Conservation (phyloP, 2,888 invertebrate genomes). For the Tetragonisca angustula region DNA sequence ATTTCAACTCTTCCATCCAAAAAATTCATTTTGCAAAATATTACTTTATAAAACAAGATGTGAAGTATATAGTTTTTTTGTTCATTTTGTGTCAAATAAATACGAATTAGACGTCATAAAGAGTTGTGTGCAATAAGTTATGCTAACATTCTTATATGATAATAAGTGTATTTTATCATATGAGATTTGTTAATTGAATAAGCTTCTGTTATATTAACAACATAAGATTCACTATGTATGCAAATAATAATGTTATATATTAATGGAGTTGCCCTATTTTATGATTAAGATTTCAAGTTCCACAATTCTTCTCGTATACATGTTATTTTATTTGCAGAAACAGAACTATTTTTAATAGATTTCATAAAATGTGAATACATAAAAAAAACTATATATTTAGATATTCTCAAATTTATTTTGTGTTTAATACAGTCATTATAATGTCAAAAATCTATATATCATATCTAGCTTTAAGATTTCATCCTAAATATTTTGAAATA, state of each 20-base stretch:
- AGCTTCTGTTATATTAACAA: constrained; percentile 58
- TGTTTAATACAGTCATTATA: constrained; percentile 55
- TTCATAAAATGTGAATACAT: constrained; percentile 63
- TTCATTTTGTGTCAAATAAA: constrained; percentile 39
- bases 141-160: constrained; percentile 39
- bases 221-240: constrained; percentile 45
- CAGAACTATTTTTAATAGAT: constrained; percentile 61
- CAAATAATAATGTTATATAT: constrained; percentile 48
- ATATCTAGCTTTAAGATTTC: constrained; percentile 42
- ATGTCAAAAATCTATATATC: constrained; percentile 38
- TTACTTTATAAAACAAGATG: constrained; percentile 32
- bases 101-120: constrained; percentile 54
- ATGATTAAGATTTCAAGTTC: constrained; percentile 56
- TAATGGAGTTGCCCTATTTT: constrained; percentile 59
- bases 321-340: constrained; percentile 57
- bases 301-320: constrained; percentile 49
- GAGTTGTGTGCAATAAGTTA: constrained; percentile 67
- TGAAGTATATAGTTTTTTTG: background rate
- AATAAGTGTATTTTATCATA: constrained; percentile 66
- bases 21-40: constrained; percentile 24
- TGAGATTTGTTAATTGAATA: constrained; percentile 58
- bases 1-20: constrained; percentile 53
- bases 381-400: constrained; percentile 70
- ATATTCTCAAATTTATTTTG: constrained; percentile 66
- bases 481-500: constrained; percentile 55